Evolutionary conservation across 1,140 invertebrate genomes (phyloP), one percentile per base, ranked within the genome.

Genomic region (Drosophila azteca): DNA sequence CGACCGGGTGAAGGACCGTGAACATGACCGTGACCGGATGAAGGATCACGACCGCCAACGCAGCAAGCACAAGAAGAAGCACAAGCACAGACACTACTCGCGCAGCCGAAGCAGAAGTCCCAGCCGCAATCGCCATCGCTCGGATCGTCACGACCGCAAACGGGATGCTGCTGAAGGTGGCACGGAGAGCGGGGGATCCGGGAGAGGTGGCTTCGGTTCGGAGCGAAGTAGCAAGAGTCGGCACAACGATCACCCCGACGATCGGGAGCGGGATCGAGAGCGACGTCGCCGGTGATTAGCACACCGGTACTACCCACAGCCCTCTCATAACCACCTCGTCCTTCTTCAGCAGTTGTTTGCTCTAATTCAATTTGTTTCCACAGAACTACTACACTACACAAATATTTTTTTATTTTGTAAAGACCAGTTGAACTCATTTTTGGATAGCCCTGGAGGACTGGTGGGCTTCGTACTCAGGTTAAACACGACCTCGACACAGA

Each of bases 61-160:
- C 55, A 82, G 90, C 58, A 91, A 91, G 70, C 90, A 90, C 54
- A 91, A 91, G 68, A 91, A 87, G 51, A 91, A 90, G 64, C 88
- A 90, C 31, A 91, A 91, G 66, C 85, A 91, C 35, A 69, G 81
- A 29, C 80, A 90, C 51, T 68, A 64, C 68, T 91, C 90, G 15
- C 70, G 87, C 22, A 90, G 85, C 52, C 77, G 90, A 6, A 91
- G 85, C 45, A 69, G 83, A 41, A 83, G 82, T n/a, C 68, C 59
- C 41, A 90, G 83, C 65, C 74, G 70, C 39, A 65, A 63, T 49
- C 71, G 72, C 45, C 69, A 73, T 13, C 69, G 69, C 0, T 62
- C 68, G 20, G 69, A 73, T 29, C 35, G 72, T 29, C 51, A 61
- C 11, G 73, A 76, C 9, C 72, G 65, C 13, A 76, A 76, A 59